Percentiles rank a stretch among this genome's conserved stretches.
Evolutionary conservation across 2,888 invertebrate species (phyloP).

Genomic region (Himalopsyche kuldschensis): DNA sequence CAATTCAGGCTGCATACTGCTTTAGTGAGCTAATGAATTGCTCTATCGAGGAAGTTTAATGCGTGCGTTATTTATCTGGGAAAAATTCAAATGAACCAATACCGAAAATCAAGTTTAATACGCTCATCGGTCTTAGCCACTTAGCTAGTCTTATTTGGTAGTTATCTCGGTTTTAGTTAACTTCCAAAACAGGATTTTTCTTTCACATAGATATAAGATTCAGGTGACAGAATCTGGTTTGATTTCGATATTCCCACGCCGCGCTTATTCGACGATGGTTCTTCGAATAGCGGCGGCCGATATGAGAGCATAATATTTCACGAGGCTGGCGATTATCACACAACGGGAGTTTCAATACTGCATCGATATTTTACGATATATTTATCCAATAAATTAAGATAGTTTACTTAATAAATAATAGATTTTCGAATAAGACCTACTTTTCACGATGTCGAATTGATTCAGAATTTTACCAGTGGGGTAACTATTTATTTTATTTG

Average conservation of each 20-base stretch:
- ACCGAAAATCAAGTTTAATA: slow-evolving; percentile 10
- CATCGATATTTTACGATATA: not conserved
- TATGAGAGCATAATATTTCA: not conserved
- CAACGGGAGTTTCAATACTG: not conserved
- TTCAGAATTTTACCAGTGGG: no score
- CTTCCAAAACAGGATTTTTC: not conserved
- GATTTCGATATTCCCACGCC: not conserved
- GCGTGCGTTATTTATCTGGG: slow-evolving; percentile 17
- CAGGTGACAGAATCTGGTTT: not conserved
- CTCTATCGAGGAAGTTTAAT: not conserved
- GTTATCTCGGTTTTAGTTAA: not conserved
- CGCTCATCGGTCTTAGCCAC: not conserved
- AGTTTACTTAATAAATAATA: no score
- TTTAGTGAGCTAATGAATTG: not conserved
- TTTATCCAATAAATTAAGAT: not conserved
- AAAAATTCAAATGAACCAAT: slow-evolving; percentile 23
- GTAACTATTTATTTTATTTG: no score
- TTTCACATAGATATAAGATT: not conserved
- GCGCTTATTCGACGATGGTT: not conserved
- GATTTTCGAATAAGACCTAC: no score
- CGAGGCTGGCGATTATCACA: not conserved
- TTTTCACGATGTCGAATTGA: no score
- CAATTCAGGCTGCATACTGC: not conserved
- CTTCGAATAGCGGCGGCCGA: not conserved
- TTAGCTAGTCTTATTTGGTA: not conserved